Percentiles rank a stretch among this genome's conserved stretches.
phyloP scores from a whole-genome alignment of 2,113 vertebrate genomes.

The Pluvialis apricaria region DNA sequence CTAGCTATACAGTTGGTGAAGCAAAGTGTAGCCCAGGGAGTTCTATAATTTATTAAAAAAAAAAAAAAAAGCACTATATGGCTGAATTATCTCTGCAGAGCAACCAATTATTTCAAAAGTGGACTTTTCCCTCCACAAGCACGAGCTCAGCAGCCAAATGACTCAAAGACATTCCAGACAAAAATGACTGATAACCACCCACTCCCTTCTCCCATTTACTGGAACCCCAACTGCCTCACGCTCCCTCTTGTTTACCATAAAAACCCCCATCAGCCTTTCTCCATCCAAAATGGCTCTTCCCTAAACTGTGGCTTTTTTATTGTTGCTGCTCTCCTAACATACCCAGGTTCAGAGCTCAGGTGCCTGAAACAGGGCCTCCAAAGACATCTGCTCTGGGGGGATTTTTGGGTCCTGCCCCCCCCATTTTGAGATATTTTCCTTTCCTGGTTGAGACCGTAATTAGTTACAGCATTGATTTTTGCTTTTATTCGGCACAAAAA shows the following conservation, averaged over 20 bases:
- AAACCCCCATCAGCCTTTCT: neutral
- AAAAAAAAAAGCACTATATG: neutral
- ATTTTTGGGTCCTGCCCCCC: neutral
- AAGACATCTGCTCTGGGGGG: neutral
- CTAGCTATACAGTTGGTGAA: slow-evolving; percentile 11
- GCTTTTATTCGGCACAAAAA: neutral
- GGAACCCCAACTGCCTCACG: neutral
- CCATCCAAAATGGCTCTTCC: neutral
- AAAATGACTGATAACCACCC: neutral
- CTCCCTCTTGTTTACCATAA: slow-evolving; percentile 2
- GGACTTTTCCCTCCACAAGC: neutral
- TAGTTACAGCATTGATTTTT: neutral
- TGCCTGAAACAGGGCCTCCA: neutral
- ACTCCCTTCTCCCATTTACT: slow-evolving; percentile 30
- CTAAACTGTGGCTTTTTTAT: neutral
- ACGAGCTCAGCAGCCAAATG: neutral
- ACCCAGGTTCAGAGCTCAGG: neutral
- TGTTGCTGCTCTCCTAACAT: neutral
- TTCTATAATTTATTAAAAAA: neutral
- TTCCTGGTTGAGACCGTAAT: neutral
- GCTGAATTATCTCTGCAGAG: slow-evolving; percentile 18
- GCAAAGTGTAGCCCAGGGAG: slow-evolving; percentile 21
- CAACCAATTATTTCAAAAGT: slow-evolving; percentile 10
- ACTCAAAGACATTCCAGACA: slow-evolving; percentile 3
- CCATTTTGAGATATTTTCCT: neutral